Evolutionary conservation across 2,797 vertebrate genomes (phyloP), one percentile per base, ranked within the genome.

Genomic region (Fringilla coelebs): DNA sequence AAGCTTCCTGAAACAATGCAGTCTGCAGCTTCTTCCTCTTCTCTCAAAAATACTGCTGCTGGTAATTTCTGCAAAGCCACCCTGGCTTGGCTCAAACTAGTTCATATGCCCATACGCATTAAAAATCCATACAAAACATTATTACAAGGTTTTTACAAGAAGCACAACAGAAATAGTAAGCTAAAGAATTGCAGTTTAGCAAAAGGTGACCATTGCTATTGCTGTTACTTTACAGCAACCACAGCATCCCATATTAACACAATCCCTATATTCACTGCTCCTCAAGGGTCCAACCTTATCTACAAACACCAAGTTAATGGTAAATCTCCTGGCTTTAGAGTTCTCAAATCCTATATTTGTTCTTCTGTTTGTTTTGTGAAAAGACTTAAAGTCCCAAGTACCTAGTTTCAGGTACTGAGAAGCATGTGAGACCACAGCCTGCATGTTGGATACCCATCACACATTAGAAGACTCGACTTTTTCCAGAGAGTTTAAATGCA

Each of bases 401-500:
- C 63, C 43, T 76, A 34, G 54, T 80, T 75, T 41, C 60, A 84
- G 70, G 75, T 29, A 54, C 32, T 13, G 18, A 90, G 63, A 22
- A 80, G 62, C 32, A 61, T 2, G 2, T 13, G 92, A 89, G 76
- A 46, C 46, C n/a, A 49, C 10, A 32, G 22, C 32, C 65, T 45
- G 57, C 28, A 28, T 36, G 62, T 46, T 89, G 66, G 67, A 58
- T 57, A 70, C 21, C 51, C 60, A 41, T 9, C 57, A 52, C 19
- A 36, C 0, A 0, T 60, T 48, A 61, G 17, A 52, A 89, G 46
- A 70, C 58, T 43, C 71, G 45, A 85, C 90, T 91, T 95, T 85
- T 62, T 88, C 54, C 66, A 89, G 76, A 51, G 57, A 65, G 62
- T n/a, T 91, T 72, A 83, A 86, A 91, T 28, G 83, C 73, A 84